Conservation (phyloP, 2,888 invertebrate species). For the Caenorhabditis afra region DNA sequence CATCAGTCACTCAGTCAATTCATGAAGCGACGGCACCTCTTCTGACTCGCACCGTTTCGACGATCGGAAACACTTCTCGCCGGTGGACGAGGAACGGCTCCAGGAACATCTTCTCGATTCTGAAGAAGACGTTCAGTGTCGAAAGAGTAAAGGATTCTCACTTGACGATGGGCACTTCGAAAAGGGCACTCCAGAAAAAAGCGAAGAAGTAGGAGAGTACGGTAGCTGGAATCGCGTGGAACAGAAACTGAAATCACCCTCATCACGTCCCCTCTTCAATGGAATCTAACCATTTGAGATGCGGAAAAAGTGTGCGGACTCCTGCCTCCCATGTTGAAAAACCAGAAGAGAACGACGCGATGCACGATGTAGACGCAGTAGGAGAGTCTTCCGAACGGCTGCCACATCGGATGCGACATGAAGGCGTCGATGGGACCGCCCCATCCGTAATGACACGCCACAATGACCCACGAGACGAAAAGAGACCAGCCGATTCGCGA, state of each 20-base stretch:
- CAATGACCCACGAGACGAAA: constrained; percentile 81
- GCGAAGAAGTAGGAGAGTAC: constrained; percentile 42
- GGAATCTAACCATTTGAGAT: constrained; percentile 47
- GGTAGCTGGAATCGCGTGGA: constrained; percentile 36
- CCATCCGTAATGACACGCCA: constrained; percentile 81
- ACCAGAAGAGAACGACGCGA: constrained; percentile 51
- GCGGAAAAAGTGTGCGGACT: constrained; percentile 34
- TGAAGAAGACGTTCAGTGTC: background rate
- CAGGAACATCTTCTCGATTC: constrained; percentile 41
- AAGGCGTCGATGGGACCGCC: constrained; percentile 85
- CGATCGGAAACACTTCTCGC: constrained; percentile 4
- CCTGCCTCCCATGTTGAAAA: constrained; percentile 38
- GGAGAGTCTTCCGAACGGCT: constrained; percentile 91
- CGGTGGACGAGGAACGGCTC: constrained; percentile 10
- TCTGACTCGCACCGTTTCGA: constrained; percentile 32
- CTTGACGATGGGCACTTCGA: constrained; percentile 53
- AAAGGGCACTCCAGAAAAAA: constrained; percentile 54
- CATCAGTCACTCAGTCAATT: background rate
- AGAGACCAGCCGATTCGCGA: constrained; percentile 81
- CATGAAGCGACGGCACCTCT: constrained; percentile 27
- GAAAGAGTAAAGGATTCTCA: background rate
- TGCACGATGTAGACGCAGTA: constrained; percentile 90
- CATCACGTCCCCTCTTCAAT: background rate
- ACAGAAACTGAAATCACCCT: constrained; percentile 28
- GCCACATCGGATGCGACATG: constrained; percentile 88